Conservation (phyloP, 2,888 invertebrate species). For the Muschampia plurimacula region DNA sequence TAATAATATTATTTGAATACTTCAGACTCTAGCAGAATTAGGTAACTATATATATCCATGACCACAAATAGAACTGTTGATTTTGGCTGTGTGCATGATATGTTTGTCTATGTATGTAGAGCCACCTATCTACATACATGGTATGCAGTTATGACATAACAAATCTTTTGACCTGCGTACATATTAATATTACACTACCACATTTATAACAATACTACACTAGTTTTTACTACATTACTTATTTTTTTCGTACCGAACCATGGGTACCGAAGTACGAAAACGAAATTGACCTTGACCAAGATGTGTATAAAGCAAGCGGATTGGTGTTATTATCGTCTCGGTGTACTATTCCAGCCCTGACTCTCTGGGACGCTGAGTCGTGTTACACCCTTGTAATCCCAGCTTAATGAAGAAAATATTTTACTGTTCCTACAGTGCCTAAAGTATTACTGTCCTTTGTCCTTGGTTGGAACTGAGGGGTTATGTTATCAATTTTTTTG, state of each 20-base stretch:
- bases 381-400: conserved; percentile 12
- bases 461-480: not conserved
- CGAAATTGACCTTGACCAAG: not conserved
- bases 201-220: too few relatives aligned
- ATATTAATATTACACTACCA: too few relatives aligned
- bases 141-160: too few relatives aligned
- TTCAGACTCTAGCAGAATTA: too few relatives aligned
- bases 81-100: too few relatives aligned
- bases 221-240: not conserved
- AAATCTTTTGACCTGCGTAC: too few relatives aligned
- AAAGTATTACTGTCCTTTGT: not conserved
- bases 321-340: conserved; percentile 4
- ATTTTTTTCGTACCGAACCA: too few relatives aligned
- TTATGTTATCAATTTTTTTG: not conserved
- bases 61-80: too few relatives aligned
- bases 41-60: too few relatives aligned
- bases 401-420: conserved; percentile 16
- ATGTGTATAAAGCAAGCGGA: not conserved
- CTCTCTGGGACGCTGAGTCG: not conserved
- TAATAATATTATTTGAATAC: too few relatives aligned
- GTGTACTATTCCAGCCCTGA: conserved; percentile 10
- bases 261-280: not conserved
- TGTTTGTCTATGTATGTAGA: too few relatives aligned
- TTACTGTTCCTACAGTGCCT: conserved; percentile 2
- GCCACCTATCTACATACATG: too few relatives aligned